These are phyloP conservation scores for Halictus ligatus DNA, from an alignment of 2,888 invertebrate species.

Conservation along the genomic window DNA sequence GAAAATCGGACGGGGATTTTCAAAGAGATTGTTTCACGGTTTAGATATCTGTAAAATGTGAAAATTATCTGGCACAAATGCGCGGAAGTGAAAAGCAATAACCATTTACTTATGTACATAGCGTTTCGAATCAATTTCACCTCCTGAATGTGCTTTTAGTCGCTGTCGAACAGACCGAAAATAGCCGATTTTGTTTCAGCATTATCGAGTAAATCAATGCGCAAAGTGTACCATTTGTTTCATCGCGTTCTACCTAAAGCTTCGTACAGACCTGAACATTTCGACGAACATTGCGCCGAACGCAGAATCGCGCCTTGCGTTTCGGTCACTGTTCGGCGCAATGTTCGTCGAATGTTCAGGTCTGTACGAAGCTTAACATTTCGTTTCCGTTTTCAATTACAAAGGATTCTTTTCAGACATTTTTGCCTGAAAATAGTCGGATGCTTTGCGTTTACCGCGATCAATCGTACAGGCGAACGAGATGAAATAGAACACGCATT, in stretches of 20 bases:
- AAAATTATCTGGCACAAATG: neutral
- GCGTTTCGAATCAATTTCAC: neutral
- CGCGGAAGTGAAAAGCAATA: neutral
- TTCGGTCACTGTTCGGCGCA: too few species aligned
- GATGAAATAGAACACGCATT: neutral
- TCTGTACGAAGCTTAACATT: too few species aligned
- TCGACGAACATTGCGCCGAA: too few species aligned
- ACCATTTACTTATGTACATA: neutral
- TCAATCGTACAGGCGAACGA: neutral
- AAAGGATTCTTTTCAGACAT: neutral
- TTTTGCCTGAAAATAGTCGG: neutral
- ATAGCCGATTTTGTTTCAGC: neutral
- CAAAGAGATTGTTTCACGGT: neutral
- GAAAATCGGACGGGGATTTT: neutral
- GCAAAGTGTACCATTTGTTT: too few species aligned
- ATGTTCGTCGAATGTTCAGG: too few species aligned
- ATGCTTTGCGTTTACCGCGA: neutral
- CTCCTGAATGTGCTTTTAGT: neutral
- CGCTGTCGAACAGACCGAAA: neutral
- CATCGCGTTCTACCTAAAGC: too few species aligned
- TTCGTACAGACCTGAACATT: too few species aligned
- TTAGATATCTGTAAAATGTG: neutral
- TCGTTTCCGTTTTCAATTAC: neutral
- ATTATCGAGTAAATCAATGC: neutral
- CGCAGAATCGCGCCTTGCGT: too few species aligned